Base-by-base conservation (phyloP, 2,797 vertebrate species). In the Scarus forsteni region DNA sequence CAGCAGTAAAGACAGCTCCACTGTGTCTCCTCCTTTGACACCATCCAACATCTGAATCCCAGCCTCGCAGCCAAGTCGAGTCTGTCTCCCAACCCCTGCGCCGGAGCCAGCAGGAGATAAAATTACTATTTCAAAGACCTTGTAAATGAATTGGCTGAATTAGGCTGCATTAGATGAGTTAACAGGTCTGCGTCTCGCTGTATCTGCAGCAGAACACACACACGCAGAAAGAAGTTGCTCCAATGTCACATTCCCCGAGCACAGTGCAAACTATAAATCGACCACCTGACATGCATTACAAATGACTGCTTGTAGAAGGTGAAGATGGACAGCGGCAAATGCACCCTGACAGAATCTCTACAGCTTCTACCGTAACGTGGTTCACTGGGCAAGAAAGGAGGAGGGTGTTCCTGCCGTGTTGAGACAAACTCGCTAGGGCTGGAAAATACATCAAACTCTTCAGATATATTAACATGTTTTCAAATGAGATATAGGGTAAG, bases 251-350 rank as follows among this genome's bases (percentile, higher is more conserved):
- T 88, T 88, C 84, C 81, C 83, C 88, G 77, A 87, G 78, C 73
- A 66, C 75, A 60, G 79, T 77, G 80, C 79, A 87, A 84, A 89
- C 87, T 80, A 87, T 87, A 88, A 91, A 89, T 88, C 76, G 65
- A 84, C 85, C 91, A 88, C 84, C 88, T 91, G 90, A 89, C 88
- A 70, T 70, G 78, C 83, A 79, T 89, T 91, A 86, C 83, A 91
- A 90, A 90, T 65, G 79, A 90, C 78, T 55, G 63, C 74, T 85
- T 80, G 85, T 86, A 75, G 82, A 66, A 82, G 83, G 91, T 83
- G 86, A 90, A 90, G 86, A 92, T 76, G 84, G 88, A 90, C 88
- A 75, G 85, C 84, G 75, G 86, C 71, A 91, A 90, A 91, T 87
- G 88, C 75, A 79, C 70, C 66, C 77, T 70, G 86, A 85, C 85